These are phyloP conservation scores for Leiothrix lutea DNA, from an alignment of 2,113 vertebrate genomes.

Conservation along the genomic window DNA sequence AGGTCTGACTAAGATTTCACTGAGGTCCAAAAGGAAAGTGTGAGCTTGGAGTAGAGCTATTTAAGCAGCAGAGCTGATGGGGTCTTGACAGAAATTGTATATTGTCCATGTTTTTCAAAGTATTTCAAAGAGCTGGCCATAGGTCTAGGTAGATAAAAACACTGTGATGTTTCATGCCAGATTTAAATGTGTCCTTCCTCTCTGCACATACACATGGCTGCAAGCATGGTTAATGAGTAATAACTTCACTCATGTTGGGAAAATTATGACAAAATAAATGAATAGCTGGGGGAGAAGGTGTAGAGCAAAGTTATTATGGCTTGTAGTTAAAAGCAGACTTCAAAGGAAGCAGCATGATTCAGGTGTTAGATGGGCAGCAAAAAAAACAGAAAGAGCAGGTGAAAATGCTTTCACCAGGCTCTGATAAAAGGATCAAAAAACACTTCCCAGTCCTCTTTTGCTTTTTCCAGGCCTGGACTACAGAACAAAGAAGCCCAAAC, in stretches of 20 bases:
- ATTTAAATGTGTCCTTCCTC: not conserved
- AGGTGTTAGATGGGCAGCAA: not conserved
- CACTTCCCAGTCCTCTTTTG: not conserved
- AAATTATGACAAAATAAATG: not conserved
- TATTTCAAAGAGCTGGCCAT: not conserved
- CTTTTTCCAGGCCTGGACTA: not conserved
- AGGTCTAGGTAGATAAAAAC: not conserved
- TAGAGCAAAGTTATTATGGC: not conserved
- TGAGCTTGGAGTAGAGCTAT: not conserved
- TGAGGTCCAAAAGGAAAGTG: not conserved
- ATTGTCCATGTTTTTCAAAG: not conserved
- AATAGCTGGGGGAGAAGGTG: not conserved
- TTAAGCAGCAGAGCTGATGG: not conserved
- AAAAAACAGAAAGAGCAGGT: not conserved
- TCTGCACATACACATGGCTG: not conserved
- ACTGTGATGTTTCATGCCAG: not conserved
- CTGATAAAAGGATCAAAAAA: not conserved
- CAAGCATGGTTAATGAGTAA: not conserved
- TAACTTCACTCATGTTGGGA: not conserved
- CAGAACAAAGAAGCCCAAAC: not conserved
- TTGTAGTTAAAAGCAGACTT: not conserved
- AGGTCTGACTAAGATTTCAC: not conserved
- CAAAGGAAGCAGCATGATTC: not conserved
- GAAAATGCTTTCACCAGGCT: not conserved
- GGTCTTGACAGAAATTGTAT: not conserved